phyloP scores from a whole-genome alignment of 2,888 invertebrate species.

The Eilema depressum region DNA sequence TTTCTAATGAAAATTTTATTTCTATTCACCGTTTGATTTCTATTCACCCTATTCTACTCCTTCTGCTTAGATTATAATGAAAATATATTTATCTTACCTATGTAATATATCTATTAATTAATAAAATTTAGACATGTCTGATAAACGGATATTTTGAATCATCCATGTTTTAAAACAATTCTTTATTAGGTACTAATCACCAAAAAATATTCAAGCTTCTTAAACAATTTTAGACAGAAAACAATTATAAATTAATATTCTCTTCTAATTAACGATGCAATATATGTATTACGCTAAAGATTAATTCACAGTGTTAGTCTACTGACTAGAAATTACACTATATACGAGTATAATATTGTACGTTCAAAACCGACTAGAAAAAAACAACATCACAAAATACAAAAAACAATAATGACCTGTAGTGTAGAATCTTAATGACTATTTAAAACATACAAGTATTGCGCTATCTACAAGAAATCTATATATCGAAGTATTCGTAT shows the following conservation, averaged over 20 bases:
- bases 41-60: not conserved
- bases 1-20: no score
- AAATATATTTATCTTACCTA: not conserved
- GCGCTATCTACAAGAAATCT: not conserved
- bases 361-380: conserved; percentile 1
- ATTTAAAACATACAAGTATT: not conserved
- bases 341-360: not conserved
- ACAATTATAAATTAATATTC: not conserved
- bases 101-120: no score
- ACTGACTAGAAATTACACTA: not conserved
- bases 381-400: not conserved
- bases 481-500: not conserved
- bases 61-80: not conserved
- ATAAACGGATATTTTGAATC: not conserved
- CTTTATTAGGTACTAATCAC: no score
- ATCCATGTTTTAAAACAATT: not conserved
- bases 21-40: no score
- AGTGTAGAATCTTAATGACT: not conserved
- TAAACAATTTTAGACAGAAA: not conserved
- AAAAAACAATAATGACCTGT: not conserved
- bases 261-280: not conserved
- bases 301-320: not conserved
- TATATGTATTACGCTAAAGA: not conserved
- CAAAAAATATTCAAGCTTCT: not conserved
- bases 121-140: not conserved